phyloP scores from a whole-genome alignment of 2,113 vertebrate species.

The Etheostoma spectabile region DNA sequence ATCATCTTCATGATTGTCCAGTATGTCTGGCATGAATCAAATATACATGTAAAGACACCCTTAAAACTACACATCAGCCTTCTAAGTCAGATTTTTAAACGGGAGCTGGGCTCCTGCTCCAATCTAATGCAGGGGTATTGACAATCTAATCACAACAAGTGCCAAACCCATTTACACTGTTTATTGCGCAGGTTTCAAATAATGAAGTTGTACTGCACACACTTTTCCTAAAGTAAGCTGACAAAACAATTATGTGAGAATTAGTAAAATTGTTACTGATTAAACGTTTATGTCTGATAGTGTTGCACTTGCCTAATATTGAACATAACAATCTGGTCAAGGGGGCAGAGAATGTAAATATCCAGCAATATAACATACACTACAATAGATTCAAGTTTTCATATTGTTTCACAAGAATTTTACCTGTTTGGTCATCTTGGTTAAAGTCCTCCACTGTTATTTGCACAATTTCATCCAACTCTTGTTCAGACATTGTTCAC shows the following conservation, averaged over 20 bases:
- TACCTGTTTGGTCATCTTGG: constrained; percentile 90
- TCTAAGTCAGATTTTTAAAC: constrained; percentile 1
- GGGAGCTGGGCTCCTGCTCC: neutral
- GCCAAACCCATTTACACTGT: neutral
- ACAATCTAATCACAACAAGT: neutral
- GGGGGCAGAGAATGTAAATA: neutral
- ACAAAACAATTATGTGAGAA: neutral
- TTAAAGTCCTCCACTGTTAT: constrained; percentile 95
- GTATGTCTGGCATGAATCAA: constrained; percentile 83
- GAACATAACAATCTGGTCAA: neutral
- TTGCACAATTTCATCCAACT: constrained; percentile 96
- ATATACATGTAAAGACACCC: constrained; percentile 4
- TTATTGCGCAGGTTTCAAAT: neutral
- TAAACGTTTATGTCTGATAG: neutral
- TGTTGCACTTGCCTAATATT: neutral
- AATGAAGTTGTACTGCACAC: neutral
- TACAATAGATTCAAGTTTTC: neutral
- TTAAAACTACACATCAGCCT: constrained; percentile 15
- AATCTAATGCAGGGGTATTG: neutral
- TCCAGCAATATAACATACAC: neutral
- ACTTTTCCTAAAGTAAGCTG: neutral
- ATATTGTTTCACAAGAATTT: constrained; percentile 3
- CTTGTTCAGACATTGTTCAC: constrained; percentile 97
- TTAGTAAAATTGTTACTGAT: neutral
- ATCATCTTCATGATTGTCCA: constrained; percentile 92